phyloP scores from a whole-genome alignment of 2,113 vertebrate species.

The Edolisoma coerulescens region DNA sequence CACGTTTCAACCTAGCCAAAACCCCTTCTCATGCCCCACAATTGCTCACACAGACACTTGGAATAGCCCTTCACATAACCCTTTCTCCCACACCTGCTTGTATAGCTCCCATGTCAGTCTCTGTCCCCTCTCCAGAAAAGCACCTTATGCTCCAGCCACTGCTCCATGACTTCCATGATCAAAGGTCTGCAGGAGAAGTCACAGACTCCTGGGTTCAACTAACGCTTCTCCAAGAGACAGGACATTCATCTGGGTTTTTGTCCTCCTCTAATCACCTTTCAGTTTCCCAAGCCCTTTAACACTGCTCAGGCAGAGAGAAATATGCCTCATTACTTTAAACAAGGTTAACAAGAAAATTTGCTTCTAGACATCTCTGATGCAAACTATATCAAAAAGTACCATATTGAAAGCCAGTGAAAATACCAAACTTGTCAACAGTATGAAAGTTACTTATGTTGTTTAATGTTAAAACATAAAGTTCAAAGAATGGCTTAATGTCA shows the following conservation, averaged over 20 bases:
- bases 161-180: fast-evolving
- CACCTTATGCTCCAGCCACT: neutral
- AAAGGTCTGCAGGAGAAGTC: neutral
- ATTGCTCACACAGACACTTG: neutral
- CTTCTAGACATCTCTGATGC: neutral
- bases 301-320: neutral
- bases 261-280: neutral
- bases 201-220: neutral
- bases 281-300: neutral
- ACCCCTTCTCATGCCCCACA: neutral
- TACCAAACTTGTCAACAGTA: neutral
- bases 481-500: neutral
- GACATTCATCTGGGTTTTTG: neutral
- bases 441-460: neutral
- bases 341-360: neutral
- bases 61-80: neutral
- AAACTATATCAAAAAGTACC: neutral
- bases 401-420: neutral
- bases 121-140: neutral
- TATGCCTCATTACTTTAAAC: neutral
- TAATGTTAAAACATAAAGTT: neutral
- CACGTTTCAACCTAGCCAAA: neutral
- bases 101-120: neutral
- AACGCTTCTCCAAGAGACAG: neutral
- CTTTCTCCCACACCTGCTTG: neutral